Base-by-base conservation (phyloP, 2,797 vertebrate species). In the Characodon lateralis region DNA sequence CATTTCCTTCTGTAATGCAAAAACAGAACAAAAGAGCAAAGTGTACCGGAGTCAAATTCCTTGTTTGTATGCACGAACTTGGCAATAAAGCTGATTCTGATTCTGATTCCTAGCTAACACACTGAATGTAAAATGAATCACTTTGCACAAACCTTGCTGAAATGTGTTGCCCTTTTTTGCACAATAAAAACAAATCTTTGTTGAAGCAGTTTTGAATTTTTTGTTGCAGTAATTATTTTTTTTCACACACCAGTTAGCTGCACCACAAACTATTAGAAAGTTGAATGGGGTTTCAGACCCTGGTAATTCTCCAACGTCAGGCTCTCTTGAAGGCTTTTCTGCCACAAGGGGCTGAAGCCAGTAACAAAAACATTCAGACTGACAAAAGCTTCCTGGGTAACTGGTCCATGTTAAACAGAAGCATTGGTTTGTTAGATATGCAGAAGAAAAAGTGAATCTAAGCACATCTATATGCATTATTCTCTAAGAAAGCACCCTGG, bases 241-340 rank as follows among this genome's bases (percentile, higher is more conserved):
- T 71, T 77, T 68, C 63, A 89, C 87, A 84, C 80, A 89, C 82
- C 85, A 84, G 84, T 76, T 78, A 77, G 84, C 69, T 48, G 35
- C 70, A 80, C 87, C 79, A n/a, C 72, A 35, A 83, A 72, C 85
- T 81, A 85, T 87, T 88, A 85, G 87, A 78, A 51, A 82, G 74
- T 85, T 89, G 87, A 92, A 91, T 88, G 87, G 89, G 88, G 88
- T 82, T 91, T 89, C 86, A 86, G 89, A 93, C 88, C 48, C 80
- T 87, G 90, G 85, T 88, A 84, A 85, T 85, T 93, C 91, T 91
- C 88, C 85, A 86, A 93, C 91, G 91, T 93, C 89, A 81, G 88
- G 87, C 82, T 86, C 90, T 92, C 86, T 85, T 82, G 81, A 81
- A 92, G 82, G 83, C 86, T 90, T 83, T 87, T 88, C 81, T 86